A percentile compares a stretch with the other conserved stretches of the same genome.
Conservation (phyloP, 2,888 invertebrate species). For the Napeogenes inachia region DNA sequence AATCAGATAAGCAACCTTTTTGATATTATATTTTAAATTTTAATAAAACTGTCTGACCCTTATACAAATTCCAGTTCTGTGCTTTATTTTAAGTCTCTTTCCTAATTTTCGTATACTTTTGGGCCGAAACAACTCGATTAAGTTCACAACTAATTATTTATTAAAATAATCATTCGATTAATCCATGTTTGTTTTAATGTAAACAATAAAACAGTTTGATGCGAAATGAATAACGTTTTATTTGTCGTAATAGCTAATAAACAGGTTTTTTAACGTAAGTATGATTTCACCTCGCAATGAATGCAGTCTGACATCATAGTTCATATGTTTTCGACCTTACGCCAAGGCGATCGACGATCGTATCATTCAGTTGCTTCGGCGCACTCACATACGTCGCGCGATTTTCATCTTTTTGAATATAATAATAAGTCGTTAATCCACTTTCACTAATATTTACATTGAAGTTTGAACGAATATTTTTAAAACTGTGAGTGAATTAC, state of each 20-base stretch:
- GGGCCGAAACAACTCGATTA: no score
- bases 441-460: not conserved
- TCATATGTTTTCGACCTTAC: conserved; percentile 12
- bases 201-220: no score
- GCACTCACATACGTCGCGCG: conserved; percentile 16
- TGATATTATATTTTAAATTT: no score
- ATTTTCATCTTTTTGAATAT: conserved; percentile 12
- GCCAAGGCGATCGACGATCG: not conserved
- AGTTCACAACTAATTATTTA: no score
- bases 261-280: conserved; percentile 16
- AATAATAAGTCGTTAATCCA: conserved; percentile 6
- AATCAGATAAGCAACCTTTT: no score
- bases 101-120: no score
- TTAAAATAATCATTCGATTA: no score
- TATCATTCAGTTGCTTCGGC: conserved; percentile 14
- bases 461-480: not conserved
- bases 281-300: conserved; percentile 21
- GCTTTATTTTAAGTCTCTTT: no score
- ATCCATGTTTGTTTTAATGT: no score
- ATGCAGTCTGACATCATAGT: conserved; percentile 21
- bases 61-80: no score
- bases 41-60: no score
- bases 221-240: no score
- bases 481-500: not conserved
- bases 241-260: not conserved